Evolutionary conservation across 2,113 vertebrate genomes (phyloP).

Genomic region (Cheilinus undulatus): DNA sequence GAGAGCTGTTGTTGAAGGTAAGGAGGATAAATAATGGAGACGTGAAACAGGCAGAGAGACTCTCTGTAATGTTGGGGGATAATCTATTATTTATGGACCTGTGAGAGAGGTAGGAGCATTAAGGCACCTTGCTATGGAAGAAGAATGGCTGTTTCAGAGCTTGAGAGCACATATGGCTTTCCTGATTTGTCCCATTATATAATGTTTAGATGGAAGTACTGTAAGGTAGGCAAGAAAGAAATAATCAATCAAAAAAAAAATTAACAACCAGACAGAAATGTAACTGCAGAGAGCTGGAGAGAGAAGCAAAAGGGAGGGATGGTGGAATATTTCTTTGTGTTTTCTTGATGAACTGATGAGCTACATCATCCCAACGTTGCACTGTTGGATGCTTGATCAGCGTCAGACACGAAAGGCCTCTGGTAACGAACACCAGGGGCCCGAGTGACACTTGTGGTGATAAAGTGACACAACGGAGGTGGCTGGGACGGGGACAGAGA

Average conservation of each 20-base stretch:
- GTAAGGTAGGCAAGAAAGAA: slow-evolving; percentile 11
- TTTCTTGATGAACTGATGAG: slow-evolving; percentile 26
- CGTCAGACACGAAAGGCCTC: slow-evolving; percentile 55
- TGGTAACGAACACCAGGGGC: slow-evolving; percentile 50
- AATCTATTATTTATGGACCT: slow-evolving; percentile 79
- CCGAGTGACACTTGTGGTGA: slow-evolving; percentile 58
- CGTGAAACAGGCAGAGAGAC: slow-evolving; percentile 49
- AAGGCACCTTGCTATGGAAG: slow-evolving; percentile 45
- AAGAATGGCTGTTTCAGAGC: slow-evolving; percentile 52
- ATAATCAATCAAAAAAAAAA: slow-evolving; percentile 36
- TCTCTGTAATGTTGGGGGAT: slow-evolving; percentile 61
- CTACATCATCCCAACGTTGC: slow-evolving; percentile 39
- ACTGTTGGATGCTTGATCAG: slow-evolving; percentile 46
- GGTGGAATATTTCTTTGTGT: slow-evolving; percentile 25
- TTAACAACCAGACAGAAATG: slow-evolving; percentile 36
- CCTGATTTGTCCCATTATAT: slow-evolving; percentile 59
- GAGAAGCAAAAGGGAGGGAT: background rate
- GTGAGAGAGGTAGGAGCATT: slow-evolving; percentile 62
- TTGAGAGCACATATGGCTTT: slow-evolving; percentile 22
- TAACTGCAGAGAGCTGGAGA: slow-evolving; percentile 22
- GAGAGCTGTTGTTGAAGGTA: slow-evolving; percentile 55
- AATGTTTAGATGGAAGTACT: slow-evolving; percentile 17
- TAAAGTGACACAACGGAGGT: slow-evolving; percentile 55
- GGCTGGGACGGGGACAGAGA: slow-evolving; percentile 39
- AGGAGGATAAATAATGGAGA: slow-evolving; percentile 72